Evolutionary conservation across 35 echinoderm and acorn worm genomes (phyloP).

Genomic region (Heliocidaris erythrogramma): DNA sequence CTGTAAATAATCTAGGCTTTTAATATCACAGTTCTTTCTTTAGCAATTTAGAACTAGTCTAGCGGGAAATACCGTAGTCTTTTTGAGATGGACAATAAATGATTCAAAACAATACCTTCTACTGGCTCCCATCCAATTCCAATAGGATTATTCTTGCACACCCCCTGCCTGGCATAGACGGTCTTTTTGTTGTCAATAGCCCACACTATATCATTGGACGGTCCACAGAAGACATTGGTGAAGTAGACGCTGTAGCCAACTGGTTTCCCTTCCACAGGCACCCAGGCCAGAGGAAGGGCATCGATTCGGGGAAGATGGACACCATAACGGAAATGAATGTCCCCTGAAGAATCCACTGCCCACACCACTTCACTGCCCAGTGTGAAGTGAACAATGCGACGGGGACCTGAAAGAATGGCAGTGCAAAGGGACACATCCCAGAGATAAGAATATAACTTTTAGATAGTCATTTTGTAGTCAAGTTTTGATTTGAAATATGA

Average conservation of each 20-base stretch:
- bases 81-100: background rate
- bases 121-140: slow-evolving; percentile 86
- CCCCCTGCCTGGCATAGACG: slow-evolving; percentile 85
- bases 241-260: slow-evolving; percentile 61
- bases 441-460: too few relatives aligned
- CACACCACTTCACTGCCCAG: slow-evolving; percentile 83
- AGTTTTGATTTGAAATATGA: too few relatives aligned
- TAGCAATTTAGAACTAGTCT: too few relatives aligned
- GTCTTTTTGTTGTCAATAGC: slow-evolving; percentile 84
- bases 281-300: slow-evolving; percentile 77
- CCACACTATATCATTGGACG: slow-evolving; percentile 80
- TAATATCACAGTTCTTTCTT: background rate
- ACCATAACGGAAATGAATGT: slow-evolving; percentile 77
- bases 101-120: slow-evolving; percentile 66
- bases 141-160: slow-evolving; percentile 69
- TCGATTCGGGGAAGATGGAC: slow-evolving; percentile 72
- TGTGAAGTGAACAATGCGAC: slow-evolving; percentile 74
- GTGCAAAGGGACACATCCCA: too few relatives aligned
- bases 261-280: slow-evolving; percentile 81
- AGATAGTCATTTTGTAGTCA: too few relatives aligned
- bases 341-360: slow-evolving; percentile 73
- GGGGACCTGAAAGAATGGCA: slow-evolving; percentile 48
- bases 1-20: background rate
- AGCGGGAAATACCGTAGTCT: background rate
- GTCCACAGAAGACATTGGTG: slow-evolving; percentile 74